A percentile compares a stretch with the other conserved stretches of the same genome.
Conservation (phyloP, 2,797 vertebrate species). For the Acrocephalus scirpaceus region DNA sequence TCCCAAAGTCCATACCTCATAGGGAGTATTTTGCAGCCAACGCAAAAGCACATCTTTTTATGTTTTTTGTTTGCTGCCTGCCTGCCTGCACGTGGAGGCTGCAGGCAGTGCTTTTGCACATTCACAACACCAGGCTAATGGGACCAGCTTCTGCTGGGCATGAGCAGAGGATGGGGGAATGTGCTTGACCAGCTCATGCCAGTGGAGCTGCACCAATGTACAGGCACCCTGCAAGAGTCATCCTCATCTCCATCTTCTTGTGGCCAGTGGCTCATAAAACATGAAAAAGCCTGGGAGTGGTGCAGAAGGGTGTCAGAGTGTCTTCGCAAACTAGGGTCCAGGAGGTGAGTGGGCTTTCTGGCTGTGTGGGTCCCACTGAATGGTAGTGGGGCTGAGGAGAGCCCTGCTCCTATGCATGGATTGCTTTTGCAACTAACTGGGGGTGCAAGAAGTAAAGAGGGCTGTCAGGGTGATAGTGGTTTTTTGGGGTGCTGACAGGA, state of each 20-base stretch:
- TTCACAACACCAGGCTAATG: background rate
- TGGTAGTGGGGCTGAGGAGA: background rate
- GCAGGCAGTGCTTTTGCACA: background rate
- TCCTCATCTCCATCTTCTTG: background rate
- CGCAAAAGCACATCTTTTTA: background rate
- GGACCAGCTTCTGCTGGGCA: background rate
- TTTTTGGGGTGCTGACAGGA: background rate
- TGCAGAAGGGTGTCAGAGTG: background rate
- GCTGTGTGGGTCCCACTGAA: background rate
- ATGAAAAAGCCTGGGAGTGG: background rate
- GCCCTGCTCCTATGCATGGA: background rate
- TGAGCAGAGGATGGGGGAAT: background rate
- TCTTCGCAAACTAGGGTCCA: background rate
- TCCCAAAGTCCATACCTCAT: background rate
- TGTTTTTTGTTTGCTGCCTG: background rate
- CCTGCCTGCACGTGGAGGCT: background rate
- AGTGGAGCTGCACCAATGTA: background rate
- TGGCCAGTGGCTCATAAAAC: background rate
- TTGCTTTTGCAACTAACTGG: background rate
- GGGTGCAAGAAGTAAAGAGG: background rate
- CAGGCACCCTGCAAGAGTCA: fast-evolving
- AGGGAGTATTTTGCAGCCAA: background rate
- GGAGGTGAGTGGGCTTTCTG: background rate
- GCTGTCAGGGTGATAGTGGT: background rate
- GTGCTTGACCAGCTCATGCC: background rate